phyloP scores from a whole-genome alignment of 2,888 invertebrate species.

The Liopterus haemorrhoidalis region DNA sequence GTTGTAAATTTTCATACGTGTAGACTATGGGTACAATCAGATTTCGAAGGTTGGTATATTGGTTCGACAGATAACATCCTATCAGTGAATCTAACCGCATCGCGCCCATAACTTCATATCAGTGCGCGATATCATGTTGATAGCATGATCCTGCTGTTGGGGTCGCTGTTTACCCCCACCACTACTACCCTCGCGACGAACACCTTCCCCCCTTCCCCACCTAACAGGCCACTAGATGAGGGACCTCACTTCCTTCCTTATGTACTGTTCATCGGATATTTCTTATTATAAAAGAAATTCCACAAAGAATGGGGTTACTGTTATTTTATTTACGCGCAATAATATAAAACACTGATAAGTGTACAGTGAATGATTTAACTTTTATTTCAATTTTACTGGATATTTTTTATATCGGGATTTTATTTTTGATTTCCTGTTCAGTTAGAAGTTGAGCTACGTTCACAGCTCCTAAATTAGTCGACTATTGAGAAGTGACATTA shows the following conservation, averaged over 20 bases:
- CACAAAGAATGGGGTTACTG: no score
- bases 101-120: constrained; percentile 43
- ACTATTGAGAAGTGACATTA: no score
- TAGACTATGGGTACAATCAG: constrained; percentile 29
- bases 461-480: no score
- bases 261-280: neutral
- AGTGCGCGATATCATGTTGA: constrained; percentile 41
- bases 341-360: no score
- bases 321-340: no score
- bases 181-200: neutral
- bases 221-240: no score
- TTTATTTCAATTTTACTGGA: no score
- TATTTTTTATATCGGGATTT: no score
- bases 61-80: constrained; percentile 37
- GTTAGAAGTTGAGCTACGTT: no score
- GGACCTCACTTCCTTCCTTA: neutral
- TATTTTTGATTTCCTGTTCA: no score
- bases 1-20: constrained; percentile 21
- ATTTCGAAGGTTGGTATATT: constrained; percentile 35
- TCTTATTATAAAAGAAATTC: no score
- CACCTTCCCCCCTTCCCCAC: neutral
- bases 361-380: no score
- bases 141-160: constrained; percentile 37
- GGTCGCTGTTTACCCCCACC: constrained; percentile 12
- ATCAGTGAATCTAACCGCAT: constrained; percentile 44